These are phyloP conservation scores for Coreoperca whiteheadi DNA, from an alignment of 2,113 vertebrate genomes.

Conservation along the genomic window DNA sequence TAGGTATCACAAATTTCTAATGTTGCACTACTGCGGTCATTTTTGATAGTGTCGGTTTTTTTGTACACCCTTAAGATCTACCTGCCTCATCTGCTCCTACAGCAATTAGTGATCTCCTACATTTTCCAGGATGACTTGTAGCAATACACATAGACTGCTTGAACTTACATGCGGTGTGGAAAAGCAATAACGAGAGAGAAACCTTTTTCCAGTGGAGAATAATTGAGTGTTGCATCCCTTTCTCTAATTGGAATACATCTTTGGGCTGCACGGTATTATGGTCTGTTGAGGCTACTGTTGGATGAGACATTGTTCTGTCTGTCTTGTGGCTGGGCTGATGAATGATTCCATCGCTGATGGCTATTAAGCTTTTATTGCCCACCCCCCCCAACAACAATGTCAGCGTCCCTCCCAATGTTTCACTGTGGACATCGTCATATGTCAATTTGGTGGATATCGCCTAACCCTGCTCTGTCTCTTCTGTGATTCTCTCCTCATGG, in stretches of 20 bases:
- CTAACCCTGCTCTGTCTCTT: neutral
- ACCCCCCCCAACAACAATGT: too few relatives aligned
- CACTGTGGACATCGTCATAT: too few relatives aligned
- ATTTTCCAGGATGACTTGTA: constrained; percentile 23
- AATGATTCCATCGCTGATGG: too few relatives aligned
- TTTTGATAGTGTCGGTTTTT: constrained; percentile 18
- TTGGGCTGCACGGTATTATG: neutral
- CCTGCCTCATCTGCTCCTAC: neutral
- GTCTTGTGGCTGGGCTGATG: too few relatives aligned
- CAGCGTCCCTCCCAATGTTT: too few relatives aligned
- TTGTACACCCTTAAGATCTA: neutral
- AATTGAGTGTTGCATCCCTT: constrained; percentile 12
- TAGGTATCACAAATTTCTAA: neutral
- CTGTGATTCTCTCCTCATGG: neutral
- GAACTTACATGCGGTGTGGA: constrained; percentile 10
- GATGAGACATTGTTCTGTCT: neutral
- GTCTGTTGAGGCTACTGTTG: neutral
- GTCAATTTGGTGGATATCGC: too few relatives aligned
- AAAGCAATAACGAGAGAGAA: constrained; percentile 41
- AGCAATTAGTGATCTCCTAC: constrained; percentile 5
- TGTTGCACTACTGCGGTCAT: neutral
- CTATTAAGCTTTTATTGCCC: too few relatives aligned
- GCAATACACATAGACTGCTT: neutral
- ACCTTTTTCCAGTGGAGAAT: constrained; percentile 17
- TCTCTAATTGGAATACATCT: constrained; percentile 7